Evolutionary conservation across 2,888 invertebrate species (phyloP).

Genomic region (Dyspetes luteomarginatus): DNA sequence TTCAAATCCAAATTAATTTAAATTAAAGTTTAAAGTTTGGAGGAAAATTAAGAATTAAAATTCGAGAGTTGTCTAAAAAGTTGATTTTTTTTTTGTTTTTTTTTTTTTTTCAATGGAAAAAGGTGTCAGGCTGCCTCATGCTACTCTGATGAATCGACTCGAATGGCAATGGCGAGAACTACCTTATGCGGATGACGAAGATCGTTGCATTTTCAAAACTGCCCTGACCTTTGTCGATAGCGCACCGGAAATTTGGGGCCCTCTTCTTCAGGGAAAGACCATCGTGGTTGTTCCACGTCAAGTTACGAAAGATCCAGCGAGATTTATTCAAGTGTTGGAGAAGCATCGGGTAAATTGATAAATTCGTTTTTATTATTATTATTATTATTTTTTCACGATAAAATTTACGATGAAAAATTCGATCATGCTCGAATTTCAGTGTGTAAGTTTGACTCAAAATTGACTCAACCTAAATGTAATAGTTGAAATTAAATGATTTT

Average conservation of each 20-base stretch:
- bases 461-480: too few species aligned
- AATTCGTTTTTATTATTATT: too few species aligned
- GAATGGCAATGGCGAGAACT: constrained; percentile 95
- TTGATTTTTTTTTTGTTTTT: not conserved
- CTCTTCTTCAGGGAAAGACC: constrained; percentile 88
- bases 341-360: constrained; percentile 86
- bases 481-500: too few species aligned
- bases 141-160: constrained; percentile 91
- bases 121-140: constrained; percentile 92
- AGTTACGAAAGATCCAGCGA: constrained; percentile 91
- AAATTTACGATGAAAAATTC: not conserved
- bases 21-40: too few species aligned
- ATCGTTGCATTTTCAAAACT: constrained; percentile 93
- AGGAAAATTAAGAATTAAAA: too few species aligned
- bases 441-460: not conserved
- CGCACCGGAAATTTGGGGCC: constrained; percentile 94
- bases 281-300: constrained; percentile 90
- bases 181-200: constrained; percentile 89
- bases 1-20: not conserved
- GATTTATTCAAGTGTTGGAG: constrained; percentile 88
- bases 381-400: constrained; percentile 39
- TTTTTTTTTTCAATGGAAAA: constrained; percentile 41
- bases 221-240: constrained; percentile 96
- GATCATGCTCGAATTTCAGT: too few species aligned
- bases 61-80: not conserved